Percentiles rank a stretch among this genome's conserved stretches.
Evolutionary conservation across 2,113 vertebrate genomes (phyloP).

Genomic region (Damaliscus lunatus): DNA sequence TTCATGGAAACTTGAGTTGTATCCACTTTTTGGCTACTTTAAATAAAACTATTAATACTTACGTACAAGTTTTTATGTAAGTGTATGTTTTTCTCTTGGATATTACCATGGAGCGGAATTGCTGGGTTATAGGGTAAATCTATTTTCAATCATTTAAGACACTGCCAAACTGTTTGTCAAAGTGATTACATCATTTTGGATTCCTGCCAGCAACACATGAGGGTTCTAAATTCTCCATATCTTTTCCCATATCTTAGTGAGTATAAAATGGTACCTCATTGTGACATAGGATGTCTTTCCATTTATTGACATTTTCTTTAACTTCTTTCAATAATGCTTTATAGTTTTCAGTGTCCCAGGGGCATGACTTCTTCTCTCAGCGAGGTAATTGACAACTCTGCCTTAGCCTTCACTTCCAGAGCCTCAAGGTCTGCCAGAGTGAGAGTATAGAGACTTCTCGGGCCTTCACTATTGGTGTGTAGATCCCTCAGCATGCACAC

Average conservation of each 20-base stretch:
- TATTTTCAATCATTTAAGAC: slow-evolving; percentile 5
- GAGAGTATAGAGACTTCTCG: not conserved
- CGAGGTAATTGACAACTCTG: not conserved
- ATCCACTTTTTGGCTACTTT: not conserved
- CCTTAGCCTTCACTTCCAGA: not conserved
- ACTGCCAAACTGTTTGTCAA: not conserved
- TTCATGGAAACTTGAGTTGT: not conserved
- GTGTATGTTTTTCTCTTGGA: not conserved
- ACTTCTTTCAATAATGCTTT: not conserved
- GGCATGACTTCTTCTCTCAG: not conserved
- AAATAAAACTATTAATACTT: not conserved
- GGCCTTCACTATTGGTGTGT: not conserved
- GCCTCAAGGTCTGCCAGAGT: not conserved
- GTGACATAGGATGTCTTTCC: not conserved
- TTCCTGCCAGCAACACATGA: not conserved
- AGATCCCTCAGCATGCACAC: not conserved
- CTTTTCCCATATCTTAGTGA: not conserved
- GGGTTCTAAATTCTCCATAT: not conserved
- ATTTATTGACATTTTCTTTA: not conserved
- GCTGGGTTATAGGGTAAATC: not conserved
- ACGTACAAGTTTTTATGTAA: not conserved
- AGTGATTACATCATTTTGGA: not conserved
- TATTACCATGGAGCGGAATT: not conserved
- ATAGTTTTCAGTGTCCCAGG: not conserved
- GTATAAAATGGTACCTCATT: not conserved